Conservation (phyloP, 2,113 vertebrate species). For the Ifrita kowaldi region DNA sequence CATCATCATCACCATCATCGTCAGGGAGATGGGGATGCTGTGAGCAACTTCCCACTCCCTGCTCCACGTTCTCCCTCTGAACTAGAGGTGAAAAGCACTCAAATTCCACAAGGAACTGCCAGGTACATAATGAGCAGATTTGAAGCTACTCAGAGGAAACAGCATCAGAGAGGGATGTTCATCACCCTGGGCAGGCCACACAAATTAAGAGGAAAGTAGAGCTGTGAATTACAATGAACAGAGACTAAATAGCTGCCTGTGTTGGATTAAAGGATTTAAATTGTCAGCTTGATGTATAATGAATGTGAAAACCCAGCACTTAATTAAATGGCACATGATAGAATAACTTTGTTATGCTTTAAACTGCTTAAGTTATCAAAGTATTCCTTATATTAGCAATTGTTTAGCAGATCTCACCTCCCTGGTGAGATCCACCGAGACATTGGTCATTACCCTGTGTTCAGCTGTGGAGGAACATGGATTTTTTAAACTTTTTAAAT, state of each 20-base stretch:
- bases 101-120: constrained; percentile 39
- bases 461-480: not conserved
- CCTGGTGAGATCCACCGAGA: constrained; percentile 8
- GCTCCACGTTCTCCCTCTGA: constrained; percentile 55
- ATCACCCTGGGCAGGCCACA: constrained; percentile 78
- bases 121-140: constrained; percentile 53
- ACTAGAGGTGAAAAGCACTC: constrained; percentile 56
- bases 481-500: not conserved
- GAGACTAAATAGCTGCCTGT: constrained; percentile 83
- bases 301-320: constrained; percentile 77
- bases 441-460: not conserved
- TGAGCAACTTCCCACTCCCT: constrained; percentile 23
- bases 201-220: constrained; percentile 81
- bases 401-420: constrained; percentile 63
- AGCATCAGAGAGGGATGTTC: constrained; percentile 71
- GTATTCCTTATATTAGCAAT: constrained; percentile 63
- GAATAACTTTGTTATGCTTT: constrained; percentile 76
- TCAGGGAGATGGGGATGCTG: not conserved
- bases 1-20: not conserved
- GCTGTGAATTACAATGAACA: constrained; percentile 91
- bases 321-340: constrained; percentile 78
- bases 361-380: constrained; percentile 69
- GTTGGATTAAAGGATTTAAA: constrained; percentile 86
- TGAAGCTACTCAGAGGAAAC: constrained; percentile 65
- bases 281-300: constrained; percentile 82